These are phyloP conservation scores for Corapipo altera DNA, from an alignment of 2,113 vertebrate species.

Conservation along the genomic window DNA sequence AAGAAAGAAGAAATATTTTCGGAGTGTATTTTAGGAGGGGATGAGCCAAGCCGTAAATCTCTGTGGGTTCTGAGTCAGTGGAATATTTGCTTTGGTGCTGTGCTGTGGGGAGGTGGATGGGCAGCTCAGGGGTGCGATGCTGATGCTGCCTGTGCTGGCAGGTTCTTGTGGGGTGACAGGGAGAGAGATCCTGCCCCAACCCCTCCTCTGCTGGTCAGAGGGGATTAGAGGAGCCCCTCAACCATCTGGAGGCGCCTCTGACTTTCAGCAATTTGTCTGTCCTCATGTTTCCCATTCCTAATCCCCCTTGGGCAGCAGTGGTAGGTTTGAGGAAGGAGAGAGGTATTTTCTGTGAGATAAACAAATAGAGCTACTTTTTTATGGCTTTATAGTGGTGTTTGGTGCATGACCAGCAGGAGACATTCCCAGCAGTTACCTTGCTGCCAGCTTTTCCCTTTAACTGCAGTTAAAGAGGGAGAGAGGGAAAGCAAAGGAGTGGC, in stretches of 20 bases:
- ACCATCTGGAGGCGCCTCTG: background rate
- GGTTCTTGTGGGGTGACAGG: fast-evolving
- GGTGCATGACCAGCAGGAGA: background rate
- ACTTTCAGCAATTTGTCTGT: background rate
- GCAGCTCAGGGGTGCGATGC: background rate
- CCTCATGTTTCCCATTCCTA: background rate
- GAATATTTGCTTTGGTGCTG: background rate
- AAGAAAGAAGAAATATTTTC: background rate
- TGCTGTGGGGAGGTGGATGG: fast-evolving
- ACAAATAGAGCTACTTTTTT: background rate
- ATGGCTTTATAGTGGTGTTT: background rate
- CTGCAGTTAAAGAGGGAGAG: background rate
- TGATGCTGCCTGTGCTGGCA: background rate
- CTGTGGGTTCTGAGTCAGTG: background rate
- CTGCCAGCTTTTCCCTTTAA: background rate
- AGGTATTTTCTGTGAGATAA: background rate
- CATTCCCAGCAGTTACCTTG: background rate
- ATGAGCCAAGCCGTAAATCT: background rate
- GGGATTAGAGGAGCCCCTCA: background rate
- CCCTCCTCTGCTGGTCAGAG: background rate
- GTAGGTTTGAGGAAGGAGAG: background rate
- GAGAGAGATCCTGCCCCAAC: background rate
- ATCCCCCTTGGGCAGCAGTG: background rate
- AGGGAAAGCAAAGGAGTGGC: background rate
- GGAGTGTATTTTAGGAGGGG: background rate